A percentile compares a stretch with the other conserved stretches of the same genome.
phyloP scores from a whole-genome alignment of 2,888 invertebrate genomes.

The Escarpia spicata region DNA sequence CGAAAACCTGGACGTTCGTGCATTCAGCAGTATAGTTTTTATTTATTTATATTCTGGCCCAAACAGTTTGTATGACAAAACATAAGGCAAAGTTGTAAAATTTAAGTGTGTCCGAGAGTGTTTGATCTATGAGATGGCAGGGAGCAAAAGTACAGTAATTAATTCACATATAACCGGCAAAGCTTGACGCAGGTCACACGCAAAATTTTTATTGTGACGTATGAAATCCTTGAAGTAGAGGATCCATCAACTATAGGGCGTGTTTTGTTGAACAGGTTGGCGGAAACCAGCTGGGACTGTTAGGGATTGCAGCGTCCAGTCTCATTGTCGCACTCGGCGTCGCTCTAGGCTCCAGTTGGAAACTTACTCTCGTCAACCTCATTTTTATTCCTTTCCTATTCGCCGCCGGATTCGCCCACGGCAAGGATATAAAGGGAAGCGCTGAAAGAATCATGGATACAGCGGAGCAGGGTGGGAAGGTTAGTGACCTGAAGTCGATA shows the following conservation, averaged over 20 bases:
- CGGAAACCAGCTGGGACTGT: slow-evolving; percentile 19
- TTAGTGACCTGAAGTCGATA: slow-evolving; percentile 41
- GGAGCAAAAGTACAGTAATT: no score
- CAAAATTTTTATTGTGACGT: no score
- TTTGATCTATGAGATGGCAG: no score
- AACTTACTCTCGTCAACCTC: slow-evolving; percentile 70
- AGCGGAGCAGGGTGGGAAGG: slow-evolving; percentile 69
- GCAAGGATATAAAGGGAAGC: slow-evolving; percentile 45
- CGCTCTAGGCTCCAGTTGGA: slow-evolving; percentile 55
- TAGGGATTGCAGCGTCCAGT: background rate
- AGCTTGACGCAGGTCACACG: no score
- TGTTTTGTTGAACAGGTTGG: slow-evolving; percentile 7
- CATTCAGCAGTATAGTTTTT: no score
- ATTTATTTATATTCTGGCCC: no score
- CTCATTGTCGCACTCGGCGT: background rate
- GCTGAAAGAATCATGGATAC: slow-evolving; percentile 66
- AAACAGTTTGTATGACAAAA: no score
- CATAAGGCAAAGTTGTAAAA: no score
- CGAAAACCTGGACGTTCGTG: no score
- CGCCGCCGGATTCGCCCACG: slow-evolving; percentile 57
- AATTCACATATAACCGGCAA: no score
- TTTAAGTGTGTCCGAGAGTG: no score
- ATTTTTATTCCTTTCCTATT: slow-evolving; percentile 68
- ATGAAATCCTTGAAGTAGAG: no score
- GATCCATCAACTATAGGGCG: background rate